Percentiles rank a stretch among this genome's conserved stretches.
Conservation (phyloP, 1,140 invertebrate species). For the Leptinotarsa undecemlineata region DNA sequence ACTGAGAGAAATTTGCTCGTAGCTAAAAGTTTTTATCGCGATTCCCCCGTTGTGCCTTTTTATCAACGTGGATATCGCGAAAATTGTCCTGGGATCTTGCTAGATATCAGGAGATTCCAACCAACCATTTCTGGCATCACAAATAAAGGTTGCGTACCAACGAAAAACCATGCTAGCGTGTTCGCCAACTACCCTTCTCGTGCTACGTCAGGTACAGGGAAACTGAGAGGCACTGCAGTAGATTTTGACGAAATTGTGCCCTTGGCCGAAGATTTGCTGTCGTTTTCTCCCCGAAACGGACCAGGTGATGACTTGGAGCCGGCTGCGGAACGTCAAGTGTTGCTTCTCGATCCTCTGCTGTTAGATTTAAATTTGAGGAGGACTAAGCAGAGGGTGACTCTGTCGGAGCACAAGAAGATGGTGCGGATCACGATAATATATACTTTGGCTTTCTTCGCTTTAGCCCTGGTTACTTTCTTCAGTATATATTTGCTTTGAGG, state of each 20-base stretch:
- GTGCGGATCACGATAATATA: conserved; percentile 59
- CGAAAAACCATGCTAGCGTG: conserved; percentile 20
- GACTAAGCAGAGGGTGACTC: conserved; percentile 47
- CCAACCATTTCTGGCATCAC: neutral
- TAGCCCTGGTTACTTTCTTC: conserved; percentile 60
- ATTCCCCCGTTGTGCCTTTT: conserved; percentile 36
- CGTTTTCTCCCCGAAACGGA: neutral
- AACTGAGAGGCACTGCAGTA: conserved; percentile 26
- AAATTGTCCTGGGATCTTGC: neutral
- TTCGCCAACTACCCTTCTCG: conserved; percentile 31
- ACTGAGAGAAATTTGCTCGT: conserved; percentile 30
- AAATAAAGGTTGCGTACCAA: neutral
- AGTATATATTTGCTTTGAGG: conserved; percentile 58
- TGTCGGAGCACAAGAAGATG: conserved; percentile 58
- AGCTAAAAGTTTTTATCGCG: conserved; percentile 25
- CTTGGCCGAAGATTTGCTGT: conserved; percentile 27
- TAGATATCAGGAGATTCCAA: neutral
- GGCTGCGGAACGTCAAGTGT: conserved; percentile 42
- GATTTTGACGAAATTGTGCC: conserved; percentile 52
- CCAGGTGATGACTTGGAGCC: neutral
- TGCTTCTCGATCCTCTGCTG: conserved; percentile 59
- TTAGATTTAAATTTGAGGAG: conserved; percentile 46
- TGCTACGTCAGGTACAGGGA: conserved; percentile 24
- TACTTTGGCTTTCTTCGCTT: conserved; percentile 57
- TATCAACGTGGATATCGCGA: neutral